Evolutionary conservation across 2,797 vertebrate genomes (phyloP).

Genomic region (Aeoliscus strigatus): DNA sequence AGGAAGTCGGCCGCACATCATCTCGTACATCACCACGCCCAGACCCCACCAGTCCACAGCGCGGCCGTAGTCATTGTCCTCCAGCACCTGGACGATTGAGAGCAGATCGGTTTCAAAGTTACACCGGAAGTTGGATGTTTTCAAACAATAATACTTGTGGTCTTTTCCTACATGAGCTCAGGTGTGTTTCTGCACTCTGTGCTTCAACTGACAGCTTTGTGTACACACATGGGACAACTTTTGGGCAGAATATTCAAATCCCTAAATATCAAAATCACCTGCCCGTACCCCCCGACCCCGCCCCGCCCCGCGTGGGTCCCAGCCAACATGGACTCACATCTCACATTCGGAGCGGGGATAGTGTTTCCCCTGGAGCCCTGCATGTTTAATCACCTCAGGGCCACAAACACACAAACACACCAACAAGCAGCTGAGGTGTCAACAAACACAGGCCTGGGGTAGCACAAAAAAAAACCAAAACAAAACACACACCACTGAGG

Average conservation of each 20-base stretch:
- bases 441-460: slow-evolving; percentile 28
- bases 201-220: neutral
- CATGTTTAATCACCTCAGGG: slow-evolving; percentile 72
- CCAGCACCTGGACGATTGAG: slow-evolving; percentile 79
- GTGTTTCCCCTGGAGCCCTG: slow-evolving; percentile 72
- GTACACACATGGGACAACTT: slow-evolving; percentile 17
- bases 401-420: slow-evolving; percentile 44
- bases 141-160: too few relatives aligned
- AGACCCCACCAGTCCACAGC: slow-evolving; percentile 98
- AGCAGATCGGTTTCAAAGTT: too few relatives aligned
- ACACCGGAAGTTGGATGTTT: too few relatives aligned
- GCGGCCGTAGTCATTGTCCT: slow-evolving; percentile 94
- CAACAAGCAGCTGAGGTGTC: slow-evolving; percentile 55
- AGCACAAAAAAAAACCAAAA: slow-evolving; percentile 29
- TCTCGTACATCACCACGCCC: slow-evolving; percentile 97
- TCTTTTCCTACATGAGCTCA: too few relatives aligned
- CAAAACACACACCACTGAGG: slow-evolving; percentile 10
- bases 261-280: slow-evolving; percentile 40
- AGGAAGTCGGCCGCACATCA: slow-evolving; percentile 95
- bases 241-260: slow-evolving; percentile 17
- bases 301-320: slow-evolving; percentile 41
- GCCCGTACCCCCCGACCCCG: slow-evolving; percentile 32
- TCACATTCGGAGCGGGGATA: slow-evolving; percentile 70
- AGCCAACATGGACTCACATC: slow-evolving; percentile 69
- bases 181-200: too few relatives aligned